Evolutionary conservation across 2,797 vertebrate genomes (phyloP).

Genomic region (Kryptolebias ocellatus): DNA sequence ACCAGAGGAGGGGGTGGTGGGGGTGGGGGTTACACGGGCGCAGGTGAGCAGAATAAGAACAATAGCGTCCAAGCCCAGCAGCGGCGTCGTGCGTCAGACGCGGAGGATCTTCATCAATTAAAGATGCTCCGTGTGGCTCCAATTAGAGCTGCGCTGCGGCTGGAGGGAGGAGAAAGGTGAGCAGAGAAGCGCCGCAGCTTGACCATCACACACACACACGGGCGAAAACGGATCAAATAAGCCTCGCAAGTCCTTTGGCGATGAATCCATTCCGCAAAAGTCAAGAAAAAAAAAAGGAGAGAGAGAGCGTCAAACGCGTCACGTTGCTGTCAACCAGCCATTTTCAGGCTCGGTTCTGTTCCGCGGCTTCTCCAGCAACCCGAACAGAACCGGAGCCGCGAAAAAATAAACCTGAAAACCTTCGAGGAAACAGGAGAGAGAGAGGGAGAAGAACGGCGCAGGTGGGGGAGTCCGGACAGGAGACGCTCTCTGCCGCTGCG

Average conservation of each 20-base stretch:
- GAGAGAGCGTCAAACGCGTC: slow-evolving; percentile 28
- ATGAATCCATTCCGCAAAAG: slow-evolving; percentile 65
- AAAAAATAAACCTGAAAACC: background rate
- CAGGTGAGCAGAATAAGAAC: slow-evolving; percentile 18
- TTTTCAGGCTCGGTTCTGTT: slow-evolving; percentile 48
- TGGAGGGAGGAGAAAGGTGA: slow-evolving; percentile 38
- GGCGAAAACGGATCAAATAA: background rate
- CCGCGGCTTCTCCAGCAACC: slow-evolving; percentile 53
- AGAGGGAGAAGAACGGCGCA: too few relatives aligned
- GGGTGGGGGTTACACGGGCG: slow-evolving; percentile 14
- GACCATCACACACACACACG: slow-evolving; percentile 9
- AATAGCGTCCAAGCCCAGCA: slow-evolving; percentile 40
- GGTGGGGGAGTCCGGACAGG: slow-evolving; percentile 25
- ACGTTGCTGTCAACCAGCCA: slow-evolving; percentile 59
- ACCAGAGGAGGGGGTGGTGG: background rate
- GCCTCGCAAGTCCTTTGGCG: slow-evolving; percentile 21
- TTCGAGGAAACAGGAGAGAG: background rate
- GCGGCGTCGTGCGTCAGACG: slow-evolving; percentile 26
- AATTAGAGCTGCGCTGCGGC: slow-evolving; percentile 57
- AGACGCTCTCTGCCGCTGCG: slow-evolving; percentile 70
- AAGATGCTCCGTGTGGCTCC: slow-evolving; percentile 46
- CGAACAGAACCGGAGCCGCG: slow-evolving; percentile 4
- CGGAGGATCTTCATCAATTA: slow-evolving; percentile 53
- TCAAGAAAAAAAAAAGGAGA: slow-evolving; percentile 24
- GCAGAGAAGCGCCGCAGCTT: slow-evolving; percentile 31